Evolutionary conservation across 1,140 invertebrate species (phyloP), one percentile per base, ranked within the genome.

Genomic region (Apis laboriosa): DNA sequence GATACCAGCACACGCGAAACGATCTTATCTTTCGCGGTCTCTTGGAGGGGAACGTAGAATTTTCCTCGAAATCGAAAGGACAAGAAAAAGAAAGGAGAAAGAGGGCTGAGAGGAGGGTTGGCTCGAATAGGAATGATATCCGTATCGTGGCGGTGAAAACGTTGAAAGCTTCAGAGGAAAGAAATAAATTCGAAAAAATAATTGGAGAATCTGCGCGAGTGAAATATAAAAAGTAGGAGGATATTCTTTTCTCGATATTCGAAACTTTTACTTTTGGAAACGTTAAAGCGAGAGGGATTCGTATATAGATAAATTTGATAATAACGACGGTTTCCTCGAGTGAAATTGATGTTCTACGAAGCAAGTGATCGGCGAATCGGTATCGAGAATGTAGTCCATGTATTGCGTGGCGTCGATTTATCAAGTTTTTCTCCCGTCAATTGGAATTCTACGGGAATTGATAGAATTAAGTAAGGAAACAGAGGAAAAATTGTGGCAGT

Each of bases 361-460:
- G 55, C 24, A 81, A 55, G 51, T 24, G 24, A 70, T 70, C 15
- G 49, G 7, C 13, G n/a, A 60, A 34, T 53, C 67, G 66, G 60
- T 43, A 73, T 24, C 43, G 34, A 63, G 58, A 49, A 61, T 70
- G 19, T 60, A 55, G 13, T 67, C 55, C 17, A 63, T 24, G 2
- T 56, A 75, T 34, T 21, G 19, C n/a, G 19, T 8, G 55, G 19
- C 55, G 56, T 58, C 67, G 58, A 79, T 79, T 83, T 76, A 67
- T 60, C 61, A 80, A 28, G 66, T 55, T 74, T 67, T 64, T 21
- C 21, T 81, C 28, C 55, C 76, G 55, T 58, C 3, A 15, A 67
- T 51, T 17, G 71, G 73, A 86, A 77, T 81, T 82, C 73, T 56
- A 51, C 55, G 66, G 64, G 51, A 55, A 64, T 43, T 64, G 80